Conservation (phyloP, 1,140 invertebrate genomes). For the Mya arenaria region DNA sequence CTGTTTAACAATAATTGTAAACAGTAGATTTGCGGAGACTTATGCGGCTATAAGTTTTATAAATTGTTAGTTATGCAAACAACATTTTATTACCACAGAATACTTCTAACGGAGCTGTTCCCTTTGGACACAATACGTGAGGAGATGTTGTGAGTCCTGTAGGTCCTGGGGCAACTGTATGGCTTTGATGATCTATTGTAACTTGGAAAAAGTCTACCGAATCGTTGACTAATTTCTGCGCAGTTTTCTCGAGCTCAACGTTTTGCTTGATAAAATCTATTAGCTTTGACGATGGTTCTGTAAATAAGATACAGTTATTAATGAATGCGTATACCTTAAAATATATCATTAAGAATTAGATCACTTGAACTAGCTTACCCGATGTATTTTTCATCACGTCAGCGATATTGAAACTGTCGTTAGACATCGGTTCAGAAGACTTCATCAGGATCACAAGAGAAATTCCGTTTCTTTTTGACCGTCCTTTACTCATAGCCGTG, state of each 20-base stretch:
- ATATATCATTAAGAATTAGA: neutral
- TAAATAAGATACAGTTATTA: neutral
- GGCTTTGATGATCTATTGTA: neutral
- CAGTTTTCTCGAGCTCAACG: slow-evolving; percentile 20
- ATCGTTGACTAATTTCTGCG: slow-evolving; percentile 13
- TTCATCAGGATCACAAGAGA: neutral
- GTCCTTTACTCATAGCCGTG: neutral
- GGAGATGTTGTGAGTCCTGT: neutral
- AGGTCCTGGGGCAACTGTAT: neutral
- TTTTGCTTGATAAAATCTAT: neutral
- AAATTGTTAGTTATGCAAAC: too few species aligned
- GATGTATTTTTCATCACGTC: neutral
- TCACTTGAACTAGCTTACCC: neutral
- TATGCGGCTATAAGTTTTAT: too few species aligned
- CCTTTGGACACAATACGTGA: neutral
- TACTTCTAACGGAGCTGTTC: slow-evolving; percentile 12
- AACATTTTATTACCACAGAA: slow-evolving; percentile 43
- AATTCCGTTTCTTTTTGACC: neutral
- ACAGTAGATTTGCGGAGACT: too few species aligned
- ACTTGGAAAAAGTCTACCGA: slow-evolving; percentile 24
- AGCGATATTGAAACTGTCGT: neutral
- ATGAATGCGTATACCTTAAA: neutral
- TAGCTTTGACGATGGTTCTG: neutral
- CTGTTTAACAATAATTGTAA: too few species aligned
- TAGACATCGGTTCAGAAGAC: neutral